A percentile compares a stretch with the other conserved stretches of the same genome.
Evolutionary conservation across 2,797 vertebrate genomes (phyloP).

Genomic region (Hapalemur alaotrensis): DNA sequence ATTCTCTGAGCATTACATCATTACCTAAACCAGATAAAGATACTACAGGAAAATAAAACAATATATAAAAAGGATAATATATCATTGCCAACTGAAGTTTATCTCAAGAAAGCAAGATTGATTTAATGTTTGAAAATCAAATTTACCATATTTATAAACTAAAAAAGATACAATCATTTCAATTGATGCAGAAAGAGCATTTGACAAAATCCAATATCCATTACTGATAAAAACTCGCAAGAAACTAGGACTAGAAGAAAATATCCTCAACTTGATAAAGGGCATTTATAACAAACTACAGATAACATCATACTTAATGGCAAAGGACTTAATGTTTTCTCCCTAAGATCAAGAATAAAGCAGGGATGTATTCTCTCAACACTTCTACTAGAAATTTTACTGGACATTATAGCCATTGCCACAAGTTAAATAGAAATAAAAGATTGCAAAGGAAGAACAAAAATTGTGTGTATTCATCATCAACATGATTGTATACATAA

Average conservation of each 20-base stretch:
- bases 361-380: not conserved
- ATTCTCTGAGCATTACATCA: not conserved
- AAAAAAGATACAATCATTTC: slow-evolving; percentile 5
- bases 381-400: not conserved
- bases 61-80: not conserved
- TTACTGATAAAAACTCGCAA: not conserved
- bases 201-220: not conserved
- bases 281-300: not conserved
- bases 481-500: not conserved
- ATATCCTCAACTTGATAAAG: not conserved
- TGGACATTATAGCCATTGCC: not conserved
- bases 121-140: not conserved
- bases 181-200: not conserved
- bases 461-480: not conserved
- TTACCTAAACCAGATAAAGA: not conserved
- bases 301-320: not conserved
- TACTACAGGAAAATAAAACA: not conserved
- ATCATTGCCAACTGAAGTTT: not conserved
- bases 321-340: not conserved
- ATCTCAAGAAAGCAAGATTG: not conserved
- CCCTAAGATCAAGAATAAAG: not conserved
- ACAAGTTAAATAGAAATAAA: not conserved
- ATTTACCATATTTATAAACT: not conserved
- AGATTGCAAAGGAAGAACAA: not conserved
- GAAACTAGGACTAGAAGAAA: not conserved